Base-by-base conservation (phyloP, 2,888 invertebrate species). In the Saturnia japonica region DNA sequence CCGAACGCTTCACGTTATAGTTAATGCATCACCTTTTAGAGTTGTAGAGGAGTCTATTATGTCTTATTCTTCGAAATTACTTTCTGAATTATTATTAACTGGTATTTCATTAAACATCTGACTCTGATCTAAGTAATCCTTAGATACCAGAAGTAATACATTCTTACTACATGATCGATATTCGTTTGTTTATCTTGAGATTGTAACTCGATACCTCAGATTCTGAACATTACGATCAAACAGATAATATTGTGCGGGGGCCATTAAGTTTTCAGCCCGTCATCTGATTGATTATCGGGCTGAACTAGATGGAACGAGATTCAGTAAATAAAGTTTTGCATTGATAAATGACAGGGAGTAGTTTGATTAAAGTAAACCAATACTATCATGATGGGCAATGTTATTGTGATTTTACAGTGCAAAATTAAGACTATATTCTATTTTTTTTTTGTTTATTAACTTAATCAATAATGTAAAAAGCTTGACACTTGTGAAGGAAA, bases 241-340 rank as follows among this genome's bases (percentile, higher is more conserved):
- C 77, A 78, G 78, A 82, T 77, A 79, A 60, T 60, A 60, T 28
- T 28, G 57, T 60, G 28, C 22, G 73, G 70, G 71, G 73, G 64
- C 72, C 73, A 74, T 75, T 77, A 78, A 78, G 77, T 79, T 82
- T 81, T 74, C 54, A 75, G 75, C 70, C 73, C 71, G 73, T 76
- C 72, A 73, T 72, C 75, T 82, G 84, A 83, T 82, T 80, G 83
- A 84, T 83, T 77, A 74, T 71, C 42, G 68, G 64, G 73, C 73
- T 25, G 57, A 60, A 60, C 57, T 60, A 28, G 57, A n/a, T n/a
- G n/a, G n/a, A 25, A 60, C 71, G 64, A 51, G 45, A 70, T 70
- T 47, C 34, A 45, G 34, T 62, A 69, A 69, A 60, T 69, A 69
- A 68, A 68, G 40, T 69, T 51, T 69, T 16, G n/a, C n/a, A 66